A percentile compares a stretch with the other conserved stretches of the same genome.
Evolutionary conservation across 2,888 invertebrate genomes (phyloP).

Genomic region (Stenchaetothrips biformis): DNA sequence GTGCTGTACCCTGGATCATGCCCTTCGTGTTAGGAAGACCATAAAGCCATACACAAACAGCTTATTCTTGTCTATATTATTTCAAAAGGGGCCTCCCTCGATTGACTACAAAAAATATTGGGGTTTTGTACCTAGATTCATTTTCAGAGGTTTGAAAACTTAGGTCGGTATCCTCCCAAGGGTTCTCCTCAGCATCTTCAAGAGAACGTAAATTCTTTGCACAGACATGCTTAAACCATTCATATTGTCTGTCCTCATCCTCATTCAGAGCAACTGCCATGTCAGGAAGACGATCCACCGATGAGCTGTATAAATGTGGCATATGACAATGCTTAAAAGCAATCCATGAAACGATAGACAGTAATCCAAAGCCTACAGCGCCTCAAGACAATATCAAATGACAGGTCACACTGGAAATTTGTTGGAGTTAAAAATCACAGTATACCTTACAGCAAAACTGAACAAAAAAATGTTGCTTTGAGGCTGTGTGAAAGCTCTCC

Average conservation of each 20-base stretch:
- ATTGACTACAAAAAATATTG: constrained; percentile 1
- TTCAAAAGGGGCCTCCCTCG: not conserved
- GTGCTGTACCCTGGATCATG: not conserved
- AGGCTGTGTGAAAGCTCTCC: too few species aligned
- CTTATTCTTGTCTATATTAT: constrained; percentile 19
- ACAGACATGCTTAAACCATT: constrained; percentile 59
- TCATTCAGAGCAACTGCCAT: constrained; percentile 50
- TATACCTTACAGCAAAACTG: too few species aligned
- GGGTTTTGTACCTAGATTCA: constrained; percentile 11
- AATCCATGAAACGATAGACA: not conserved
- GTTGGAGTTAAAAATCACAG: too few species aligned
- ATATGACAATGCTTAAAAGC: not conserved
- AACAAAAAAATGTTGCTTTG: too few species aligned
- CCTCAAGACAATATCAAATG: not conserved
- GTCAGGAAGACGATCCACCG: constrained; percentile 44
- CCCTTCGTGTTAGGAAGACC: not conserved
- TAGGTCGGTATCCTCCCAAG: constrained; percentile 15
- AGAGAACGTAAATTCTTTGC: constrained; percentile 39
- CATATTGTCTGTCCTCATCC: constrained; percentile 50
- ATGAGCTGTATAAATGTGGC: constrained; percentile 42
- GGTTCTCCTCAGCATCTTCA: constrained; percentile 44
- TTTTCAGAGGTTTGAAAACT: constrained; percentile 22
- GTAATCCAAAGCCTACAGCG: not conserved
- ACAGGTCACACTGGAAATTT: too few species aligned
- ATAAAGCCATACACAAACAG: constrained; percentile 32